Base-by-base conservation (phyloP, 1,140 invertebrate species). In the Globodera rostochiensis region DNA sequence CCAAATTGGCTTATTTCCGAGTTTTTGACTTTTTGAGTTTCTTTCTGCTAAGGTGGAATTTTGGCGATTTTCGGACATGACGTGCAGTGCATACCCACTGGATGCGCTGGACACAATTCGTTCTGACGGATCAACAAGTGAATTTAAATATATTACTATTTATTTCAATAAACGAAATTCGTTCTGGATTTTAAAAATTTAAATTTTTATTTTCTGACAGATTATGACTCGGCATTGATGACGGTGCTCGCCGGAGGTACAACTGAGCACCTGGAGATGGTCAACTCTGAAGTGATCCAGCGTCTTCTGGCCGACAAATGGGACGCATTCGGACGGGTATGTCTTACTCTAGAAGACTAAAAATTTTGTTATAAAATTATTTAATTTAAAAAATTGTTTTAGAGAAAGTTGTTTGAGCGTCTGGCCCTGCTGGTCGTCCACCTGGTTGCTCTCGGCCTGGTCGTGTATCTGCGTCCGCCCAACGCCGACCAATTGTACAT, bases 31-130 rank as follows among this genome's bases (percentile, higher is more conserved):
- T 25, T 25, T 25, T 25, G 25, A 25, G 6, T 25, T 3, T 53
- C 4, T 80, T 57, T 36, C 36, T 49, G n/a, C 8, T 7, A 80
- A 80, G 60, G 64, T 85, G 60, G 97, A 98, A 91, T 97, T 98
- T 90, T 99, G 97, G 97, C 92, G 96, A 66, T 99, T 98, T 91
- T 97, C 95, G 86, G 98, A 98, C 89, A 98, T 98, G 86, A 98
- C 95, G n/a, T 99, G 97, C 91, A 98, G 96, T 15, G 95, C 95
- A 0, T 98, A 99, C 91, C 96, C 96, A 0, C 91, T 99, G 3
- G 96, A 96, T 91, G 95, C 96, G 21, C 91, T 99, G 85, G 97
- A 99, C 90, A 98, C 96, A 0, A 93, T 99, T 79, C 91, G 95
- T 74, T 95, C 96, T 9, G 94, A 96, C 90, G 97, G 97, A 81